Conservation (phyloP, 2,888 invertebrate species). For the Clunio marinus region DNA sequence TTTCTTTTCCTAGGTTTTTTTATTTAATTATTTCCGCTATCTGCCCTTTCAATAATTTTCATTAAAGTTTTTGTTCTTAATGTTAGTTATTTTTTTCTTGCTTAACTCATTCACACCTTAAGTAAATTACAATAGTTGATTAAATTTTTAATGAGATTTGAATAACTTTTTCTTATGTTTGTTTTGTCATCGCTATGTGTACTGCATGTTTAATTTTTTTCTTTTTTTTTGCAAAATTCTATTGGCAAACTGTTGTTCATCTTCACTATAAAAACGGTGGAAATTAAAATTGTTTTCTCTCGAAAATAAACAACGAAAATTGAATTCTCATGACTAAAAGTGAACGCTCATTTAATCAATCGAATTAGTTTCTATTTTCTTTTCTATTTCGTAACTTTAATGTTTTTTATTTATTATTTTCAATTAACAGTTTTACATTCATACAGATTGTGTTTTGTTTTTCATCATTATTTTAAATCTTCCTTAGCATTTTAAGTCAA, state of each 20-base stretch:
- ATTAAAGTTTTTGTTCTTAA: constrained; percentile 29
- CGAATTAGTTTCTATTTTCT: background rate
- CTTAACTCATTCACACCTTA: constrained; percentile 37
- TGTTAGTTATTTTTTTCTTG: constrained; percentile 19
- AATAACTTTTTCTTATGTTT: constrained; percentile 26
- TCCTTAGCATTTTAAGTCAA: background rate
- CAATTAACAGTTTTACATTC: constrained; percentile 37
- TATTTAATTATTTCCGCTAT: constrained; percentile 15
- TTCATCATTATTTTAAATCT: background rate
- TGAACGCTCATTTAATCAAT: background rate
- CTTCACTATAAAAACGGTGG: constrained; percentile 10
- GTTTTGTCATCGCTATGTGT: background rate
- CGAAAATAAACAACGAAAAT: too few relatives aligned
- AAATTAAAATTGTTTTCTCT: background rate
- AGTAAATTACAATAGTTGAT: constrained; percentile 14
- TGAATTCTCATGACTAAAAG: background rate
- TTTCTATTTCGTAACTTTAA: constrained; percentile 7
- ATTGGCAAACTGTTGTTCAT: constrained; percentile 25
- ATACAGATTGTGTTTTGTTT: too few relatives aligned
- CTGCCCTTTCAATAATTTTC: constrained; percentile 28
- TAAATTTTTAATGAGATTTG: constrained; percentile 18
- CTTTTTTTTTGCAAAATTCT: constrained; percentile 8
- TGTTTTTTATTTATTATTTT: background rate
- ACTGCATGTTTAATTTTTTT: background rate
- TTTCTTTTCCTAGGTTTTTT: constrained; percentile 29